Conservation (phyloP, 1,140 invertebrate genomes). For the Alviniconcha marisindica region DNA sequence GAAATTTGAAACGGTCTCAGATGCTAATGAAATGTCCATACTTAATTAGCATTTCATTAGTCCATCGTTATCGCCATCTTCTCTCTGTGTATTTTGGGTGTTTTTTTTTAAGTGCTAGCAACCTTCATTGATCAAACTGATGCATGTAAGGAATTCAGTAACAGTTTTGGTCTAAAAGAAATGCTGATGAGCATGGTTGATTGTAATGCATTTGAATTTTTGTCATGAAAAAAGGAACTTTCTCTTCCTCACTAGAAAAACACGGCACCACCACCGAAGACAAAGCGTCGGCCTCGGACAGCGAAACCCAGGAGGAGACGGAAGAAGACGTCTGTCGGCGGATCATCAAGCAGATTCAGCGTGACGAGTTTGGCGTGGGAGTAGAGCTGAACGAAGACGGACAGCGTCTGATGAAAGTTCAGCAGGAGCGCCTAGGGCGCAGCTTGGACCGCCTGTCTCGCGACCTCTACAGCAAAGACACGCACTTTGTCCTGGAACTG, state of each 20-base stretch:
- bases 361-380: slow-evolving; percentile 70
- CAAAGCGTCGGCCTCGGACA: neutral
- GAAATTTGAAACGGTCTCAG: no score
- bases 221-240: no score
- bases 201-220: no score
- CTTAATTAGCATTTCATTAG: no score
- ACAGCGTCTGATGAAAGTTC: slow-evolving; percentile 65
- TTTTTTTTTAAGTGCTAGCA: no score
- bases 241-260: neutral
- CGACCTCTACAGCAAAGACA: slow-evolving; percentile 76
- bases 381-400: slow-evolving; percentile 71
- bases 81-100: no score
- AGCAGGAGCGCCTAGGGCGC: slow-evolving; percentile 69
- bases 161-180: no score
- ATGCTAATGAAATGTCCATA: no score
- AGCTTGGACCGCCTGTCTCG: slow-evolving; percentile 73
- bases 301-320: slow-evolving; percentile 30
- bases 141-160: no score
- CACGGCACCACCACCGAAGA: neutral
- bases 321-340: slow-evolving; percentile 49
- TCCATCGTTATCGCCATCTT: no score
- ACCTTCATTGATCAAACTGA: no score
- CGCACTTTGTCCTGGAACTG: slow-evolving; percentile 75
- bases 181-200: no score
- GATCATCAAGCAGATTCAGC: slow-evolving; percentile 63